Conservation (phyloP, 2,888 invertebrate genomes). For the Caenorhabditis uteleia region DNA sequence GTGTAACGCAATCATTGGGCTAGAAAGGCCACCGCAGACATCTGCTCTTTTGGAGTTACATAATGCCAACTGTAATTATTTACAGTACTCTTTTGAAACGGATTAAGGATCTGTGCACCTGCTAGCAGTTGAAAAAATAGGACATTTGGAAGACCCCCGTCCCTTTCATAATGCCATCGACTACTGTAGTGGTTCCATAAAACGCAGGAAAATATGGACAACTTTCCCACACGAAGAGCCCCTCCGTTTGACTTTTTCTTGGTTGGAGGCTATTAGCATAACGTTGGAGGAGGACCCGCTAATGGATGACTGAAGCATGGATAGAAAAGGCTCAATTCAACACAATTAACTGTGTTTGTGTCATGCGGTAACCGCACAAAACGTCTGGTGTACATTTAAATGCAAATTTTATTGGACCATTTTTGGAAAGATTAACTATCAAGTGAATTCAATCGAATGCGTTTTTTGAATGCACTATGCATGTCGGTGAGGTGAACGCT, state of each 20-base stretch:
- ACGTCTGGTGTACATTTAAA: slow-evolving; percentile 8
- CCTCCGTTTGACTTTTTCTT: slow-evolving; percentile 5
- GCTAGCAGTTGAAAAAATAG: too few relatives aligned
- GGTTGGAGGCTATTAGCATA: slow-evolving; percentile 21
- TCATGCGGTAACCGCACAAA: too few relatives aligned
- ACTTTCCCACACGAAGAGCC: slow-evolving; percentile 26
- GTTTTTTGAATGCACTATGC: background rate
- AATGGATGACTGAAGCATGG: slow-evolving; percentile 1
- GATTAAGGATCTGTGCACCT: slow-evolving; percentile 11
- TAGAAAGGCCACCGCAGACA: background rate
- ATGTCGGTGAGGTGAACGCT: too few relatives aligned
- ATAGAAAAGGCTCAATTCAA: background rate
- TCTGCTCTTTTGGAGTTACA: slow-evolving; percentile 4
- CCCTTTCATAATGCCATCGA: background rate
- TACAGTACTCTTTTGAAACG: slow-evolving; percentile 13
- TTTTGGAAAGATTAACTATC: too few relatives aligned
- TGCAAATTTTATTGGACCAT: slow-evolving; percentile 5
- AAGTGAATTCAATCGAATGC: too few relatives aligned
- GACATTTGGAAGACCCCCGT: too few relatives aligned
- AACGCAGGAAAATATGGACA: slow-evolving; percentile 15
- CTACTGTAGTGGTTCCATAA: slow-evolving; percentile 16
- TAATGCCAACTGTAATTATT: slow-evolving; percentile 16
- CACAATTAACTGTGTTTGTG: too few relatives aligned
- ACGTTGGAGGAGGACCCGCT: slow-evolving; percentile 8
- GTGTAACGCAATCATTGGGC: too few relatives aligned